phyloP scores from a whole-genome alignment of 2,888 invertebrate genomes.

The Bursaphelenchus okinawaensis region DNA sequence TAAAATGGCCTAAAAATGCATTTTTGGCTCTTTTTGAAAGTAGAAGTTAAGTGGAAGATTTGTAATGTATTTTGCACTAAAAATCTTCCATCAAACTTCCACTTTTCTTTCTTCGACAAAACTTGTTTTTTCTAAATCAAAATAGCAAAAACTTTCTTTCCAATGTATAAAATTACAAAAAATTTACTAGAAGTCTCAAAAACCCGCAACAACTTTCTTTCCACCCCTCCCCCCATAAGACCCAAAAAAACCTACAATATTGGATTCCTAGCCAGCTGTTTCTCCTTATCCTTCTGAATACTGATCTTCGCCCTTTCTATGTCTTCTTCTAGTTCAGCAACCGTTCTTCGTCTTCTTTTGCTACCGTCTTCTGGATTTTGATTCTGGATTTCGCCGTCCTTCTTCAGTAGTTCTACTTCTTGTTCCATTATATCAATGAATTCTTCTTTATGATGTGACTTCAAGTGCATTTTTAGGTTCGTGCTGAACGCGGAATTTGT shows the following conservation, averaged over 20 bases:
- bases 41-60: too few species aligned
- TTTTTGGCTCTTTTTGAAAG: too few species aligned
- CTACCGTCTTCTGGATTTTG: slow-evolving; percentile 6
- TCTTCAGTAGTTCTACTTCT: slow-evolving; percentile 18
- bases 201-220: too few species aligned
- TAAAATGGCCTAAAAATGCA: too few species aligned
- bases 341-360: slow-evolving; percentile 10
- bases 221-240: too few species aligned
- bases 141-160: too few species aligned
- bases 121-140: too few species aligned
- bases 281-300: slow-evolving; percentile 13
- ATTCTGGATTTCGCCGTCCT: slow-evolving; percentile 11
- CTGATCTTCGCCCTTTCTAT: slow-evolving; percentile 10
- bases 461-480: slow-evolving; percentile 50
- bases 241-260: neutral
- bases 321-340: slow-evolving; percentile 10
- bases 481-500: slow-evolving; percentile 51
- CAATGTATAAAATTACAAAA: too few species aligned
- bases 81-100: too few species aligned
- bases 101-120: too few species aligned
- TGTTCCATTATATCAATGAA: slow-evolving; percentile 21
- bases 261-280: neutral
- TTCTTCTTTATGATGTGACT: slow-evolving; percentile 43
- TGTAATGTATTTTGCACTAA: too few species aligned
- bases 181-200: too few species aligned